Percentiles rank a stretch among this genome's conserved stretches.
Conservation (phyloP, 1,140 invertebrate species). For the Drosophila aff. region DNA sequence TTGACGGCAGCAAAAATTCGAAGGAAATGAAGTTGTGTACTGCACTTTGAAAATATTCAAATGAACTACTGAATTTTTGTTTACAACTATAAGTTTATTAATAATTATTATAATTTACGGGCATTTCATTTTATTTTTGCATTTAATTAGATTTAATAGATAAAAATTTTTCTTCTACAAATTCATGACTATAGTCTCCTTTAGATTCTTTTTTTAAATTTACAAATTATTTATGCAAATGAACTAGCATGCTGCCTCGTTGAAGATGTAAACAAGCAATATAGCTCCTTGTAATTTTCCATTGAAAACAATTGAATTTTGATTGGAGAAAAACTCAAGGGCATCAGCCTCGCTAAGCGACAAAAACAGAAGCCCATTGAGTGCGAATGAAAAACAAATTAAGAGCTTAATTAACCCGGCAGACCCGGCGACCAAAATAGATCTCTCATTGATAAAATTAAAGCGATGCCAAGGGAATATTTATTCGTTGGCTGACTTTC, state of each 20-base stretch:
- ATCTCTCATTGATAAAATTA: conserved; percentile 18
- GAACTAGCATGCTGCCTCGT: neutral
- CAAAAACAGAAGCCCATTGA: conserved; percentile 5
- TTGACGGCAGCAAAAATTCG: neutral
- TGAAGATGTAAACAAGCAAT: conserved; percentile 5
- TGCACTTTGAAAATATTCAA: neutral
- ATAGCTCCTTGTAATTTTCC: conserved; percentile 10
- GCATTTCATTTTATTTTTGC: neutral
- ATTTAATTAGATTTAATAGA: neutral
- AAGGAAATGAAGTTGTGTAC: neutral
- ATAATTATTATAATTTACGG: neutral
- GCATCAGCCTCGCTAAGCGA: neutral
- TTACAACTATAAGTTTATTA: no score
- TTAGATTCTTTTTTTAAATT: neutral
- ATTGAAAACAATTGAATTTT: conserved; percentile 10
- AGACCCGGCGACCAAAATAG: conserved; percentile 9
- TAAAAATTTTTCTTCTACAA: neutral
- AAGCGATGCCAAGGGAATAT: conserved; percentile 4
- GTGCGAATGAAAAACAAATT: conserved; percentile 33
- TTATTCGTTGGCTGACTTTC: conserved; percentile 7
- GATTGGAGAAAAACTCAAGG: conserved; percentile 11
- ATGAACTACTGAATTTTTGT: neutral
- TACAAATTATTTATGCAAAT: neutral
- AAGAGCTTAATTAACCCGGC: conserved; percentile 31
- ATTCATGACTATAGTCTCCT: no score